Evolutionary conservation across 2,797 vertebrate species (phyloP).

Genomic region (Hybognathus amarus): DNA sequence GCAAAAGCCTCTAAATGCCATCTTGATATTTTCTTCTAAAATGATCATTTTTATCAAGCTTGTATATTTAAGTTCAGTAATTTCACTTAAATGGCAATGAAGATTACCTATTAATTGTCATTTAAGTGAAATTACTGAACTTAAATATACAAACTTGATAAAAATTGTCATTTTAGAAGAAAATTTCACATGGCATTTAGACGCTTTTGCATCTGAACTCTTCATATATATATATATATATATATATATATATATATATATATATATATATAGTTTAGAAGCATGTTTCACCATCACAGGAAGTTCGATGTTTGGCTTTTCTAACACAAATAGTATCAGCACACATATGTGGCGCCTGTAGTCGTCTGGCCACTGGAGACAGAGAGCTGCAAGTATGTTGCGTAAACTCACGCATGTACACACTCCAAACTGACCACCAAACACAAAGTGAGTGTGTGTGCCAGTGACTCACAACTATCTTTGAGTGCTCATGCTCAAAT

Average conservation of each 20-base stretch:
- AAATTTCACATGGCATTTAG: too few relatives aligned
- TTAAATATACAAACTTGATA: too few relatives aligned
- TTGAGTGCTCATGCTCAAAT: background rate
- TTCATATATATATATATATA: too few relatives aligned
- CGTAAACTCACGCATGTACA: background rate
- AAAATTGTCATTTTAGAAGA: too few relatives aligned
- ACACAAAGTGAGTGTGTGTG: background rate
- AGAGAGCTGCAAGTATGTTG: background rate
- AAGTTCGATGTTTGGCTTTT: background rate
- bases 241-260: too few relatives aligned
- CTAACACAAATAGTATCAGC: background rate
- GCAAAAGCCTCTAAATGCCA: too few relatives aligned
- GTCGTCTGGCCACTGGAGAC: background rate
- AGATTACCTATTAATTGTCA: accelerated
- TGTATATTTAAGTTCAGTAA: too few relatives aligned
- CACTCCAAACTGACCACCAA: background rate
- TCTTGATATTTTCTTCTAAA: too few relatives aligned
- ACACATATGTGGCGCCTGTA: background rate
- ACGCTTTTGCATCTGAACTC: too few relatives aligned
- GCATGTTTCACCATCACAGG: background rate
- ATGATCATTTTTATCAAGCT: too few relatives aligned
- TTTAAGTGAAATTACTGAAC: too few relatives aligned
- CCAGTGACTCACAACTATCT: background rate
- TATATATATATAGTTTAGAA: background rate
- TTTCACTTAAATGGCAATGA: too few relatives aligned